phyloP scores from a whole-genome alignment of 2,797 vertebrate genomes.

The Chloroceryle inda region DNA sequence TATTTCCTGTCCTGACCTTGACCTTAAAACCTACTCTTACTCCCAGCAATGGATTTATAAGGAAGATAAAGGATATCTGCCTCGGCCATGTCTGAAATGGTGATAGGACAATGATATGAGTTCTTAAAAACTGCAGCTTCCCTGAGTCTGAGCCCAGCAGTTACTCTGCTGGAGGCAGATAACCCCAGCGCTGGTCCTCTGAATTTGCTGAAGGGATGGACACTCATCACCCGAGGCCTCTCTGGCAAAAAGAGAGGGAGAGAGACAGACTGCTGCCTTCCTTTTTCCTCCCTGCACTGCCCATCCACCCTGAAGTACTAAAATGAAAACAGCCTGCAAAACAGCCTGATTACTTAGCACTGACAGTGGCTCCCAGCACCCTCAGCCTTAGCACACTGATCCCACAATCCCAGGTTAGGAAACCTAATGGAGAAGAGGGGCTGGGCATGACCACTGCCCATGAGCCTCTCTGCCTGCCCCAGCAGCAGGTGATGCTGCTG shows the following conservation, averaged over 20 bases:
- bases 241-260: neutral
- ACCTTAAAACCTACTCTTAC: conserved; percentile 6
- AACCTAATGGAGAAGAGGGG: neutral
- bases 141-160: neutral
- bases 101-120: neutral
- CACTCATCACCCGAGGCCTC: neutral
- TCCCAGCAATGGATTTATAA: neutral
- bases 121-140: neutral
- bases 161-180: neutral
- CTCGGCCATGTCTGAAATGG: neutral
- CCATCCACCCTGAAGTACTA: neutral
- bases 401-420: neutral
- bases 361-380: neutral
- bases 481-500: neutral
- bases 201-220: neutral
- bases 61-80: conserved; percentile 20
- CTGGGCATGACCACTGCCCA: neutral
- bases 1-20: conserved; percentile 73
- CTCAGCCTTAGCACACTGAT: neutral
- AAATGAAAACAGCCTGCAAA: neutral
- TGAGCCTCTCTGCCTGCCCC: neutral
- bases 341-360: neutral
- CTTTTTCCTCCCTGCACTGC: neutral
- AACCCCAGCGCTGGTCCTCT: neutral
- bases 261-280: neutral